Conservation (phyloP, 1,140 invertebrate genomes). For the Geopemphigus sp. region DNA sequence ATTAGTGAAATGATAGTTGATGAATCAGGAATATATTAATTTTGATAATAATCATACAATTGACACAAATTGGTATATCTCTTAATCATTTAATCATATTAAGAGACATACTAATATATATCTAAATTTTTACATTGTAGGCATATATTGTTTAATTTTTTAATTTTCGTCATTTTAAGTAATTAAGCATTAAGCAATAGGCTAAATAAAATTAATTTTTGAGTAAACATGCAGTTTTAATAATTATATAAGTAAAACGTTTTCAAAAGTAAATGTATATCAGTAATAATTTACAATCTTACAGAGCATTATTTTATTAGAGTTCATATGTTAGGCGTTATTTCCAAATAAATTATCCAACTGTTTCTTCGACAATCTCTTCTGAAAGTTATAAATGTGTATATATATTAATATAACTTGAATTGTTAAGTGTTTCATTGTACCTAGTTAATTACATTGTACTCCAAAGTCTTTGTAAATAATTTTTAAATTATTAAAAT, state of each 20-base stretch:
- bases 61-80: no score
- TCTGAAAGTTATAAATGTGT: slow-evolving; percentile 46
- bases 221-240: not conserved
- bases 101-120: no score
- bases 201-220: not conserved
- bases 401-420: slow-evolving; percentile 21
- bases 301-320: slow-evolving; percentile 50
- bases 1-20: no score
- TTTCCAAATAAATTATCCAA: slow-evolving; percentile 44
- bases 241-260: not conserved
- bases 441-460: slow-evolving; percentile 12
- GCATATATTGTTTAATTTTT: not conserved
- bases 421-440: slow-evolving; percentile 28
- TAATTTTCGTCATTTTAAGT: not conserved
- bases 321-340: slow-evolving; percentile 51
- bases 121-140: no score
- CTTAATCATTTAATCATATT: no score
- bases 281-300: slow-evolving; percentile 51
- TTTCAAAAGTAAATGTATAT: slow-evolving; percentile 16
- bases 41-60: no score
- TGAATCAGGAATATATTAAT: no score
- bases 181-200: not conserved
- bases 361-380: slow-evolving; percentile 42
- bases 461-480: not conserved
- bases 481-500: not conserved